Percentiles rank a stretch among this genome's conserved stretches.
Evolutionary conservation across 1,140 invertebrate genomes (phyloP).

Genomic region (Drosophila navojoa): DNA sequence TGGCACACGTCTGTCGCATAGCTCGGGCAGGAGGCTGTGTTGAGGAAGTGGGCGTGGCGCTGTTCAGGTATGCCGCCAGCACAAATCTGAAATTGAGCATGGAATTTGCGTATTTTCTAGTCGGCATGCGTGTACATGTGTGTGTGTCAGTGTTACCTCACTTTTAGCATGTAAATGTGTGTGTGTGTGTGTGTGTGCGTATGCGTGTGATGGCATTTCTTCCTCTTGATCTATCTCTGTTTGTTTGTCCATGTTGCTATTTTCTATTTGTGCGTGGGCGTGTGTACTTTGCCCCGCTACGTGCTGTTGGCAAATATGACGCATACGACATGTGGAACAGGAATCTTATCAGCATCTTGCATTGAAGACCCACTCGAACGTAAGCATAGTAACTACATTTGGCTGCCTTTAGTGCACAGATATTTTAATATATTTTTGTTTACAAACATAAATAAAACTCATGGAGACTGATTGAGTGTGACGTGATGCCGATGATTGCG

Average conservation of each 20-base stretch:
- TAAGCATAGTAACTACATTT: no score
- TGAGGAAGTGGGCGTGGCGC: constrained; percentile 35
- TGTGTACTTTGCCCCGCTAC: constrained; percentile 20
- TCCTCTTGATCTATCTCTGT: constrained; percentile 28
- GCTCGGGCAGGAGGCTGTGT: constrained; percentile 3
- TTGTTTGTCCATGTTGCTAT: constrained; percentile 9
- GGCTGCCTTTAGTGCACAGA: no score
- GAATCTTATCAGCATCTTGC: constrained; percentile 3
- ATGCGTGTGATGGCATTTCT: constrained; percentile 22
- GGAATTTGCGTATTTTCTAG: constrained; percentile 51
- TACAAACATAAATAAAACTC: no score
- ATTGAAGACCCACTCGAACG: no score
- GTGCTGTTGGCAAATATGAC: constrained; percentile 35
- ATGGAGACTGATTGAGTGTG: no score
- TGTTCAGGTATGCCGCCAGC: constrained; percentile 42
- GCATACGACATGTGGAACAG: constrained; percentile 8
- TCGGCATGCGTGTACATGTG: constrained; percentile 3
- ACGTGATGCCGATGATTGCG: no score
- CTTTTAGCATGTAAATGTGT: constrained; percentile 44
- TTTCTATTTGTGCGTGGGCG: constrained; percentile 7
- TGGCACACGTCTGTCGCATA: constrained; percentile 35
- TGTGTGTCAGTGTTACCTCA: constrained; percentile 1
- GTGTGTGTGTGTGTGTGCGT: background rate
- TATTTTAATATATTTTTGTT: no score
- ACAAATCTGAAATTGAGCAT: constrained; percentile 58